Evolutionary conservation across 2,113 vertebrate genomes (phyloP), one percentile per base, ranked within the genome.

Genomic region (Lamprologus speciosus): DNA sequence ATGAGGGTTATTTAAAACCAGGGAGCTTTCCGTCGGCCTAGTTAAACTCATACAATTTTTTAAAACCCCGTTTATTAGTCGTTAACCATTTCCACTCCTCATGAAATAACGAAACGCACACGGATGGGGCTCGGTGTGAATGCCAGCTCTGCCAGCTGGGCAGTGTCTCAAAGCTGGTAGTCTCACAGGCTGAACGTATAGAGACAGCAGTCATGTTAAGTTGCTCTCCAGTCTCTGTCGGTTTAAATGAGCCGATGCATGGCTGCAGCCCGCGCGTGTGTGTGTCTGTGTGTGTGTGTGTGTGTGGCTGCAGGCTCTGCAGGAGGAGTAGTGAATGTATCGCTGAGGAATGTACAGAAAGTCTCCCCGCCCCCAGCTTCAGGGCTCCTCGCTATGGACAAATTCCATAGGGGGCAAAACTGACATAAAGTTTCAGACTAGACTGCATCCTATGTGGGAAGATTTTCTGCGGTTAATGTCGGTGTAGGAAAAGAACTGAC

Each of bases 311-410:
- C 58, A 65, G 83, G 40, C 57, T 87, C 85, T 81, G 85, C 90
- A 86, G 85, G 87, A 90, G 80, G 63, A 89, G 63, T 50, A 81
- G 89, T 94, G 93, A 94, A 95, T 94, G 93, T 95, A 94, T 95
- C 93, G 89, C 86, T 87, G 92, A 90, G 95, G 94, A 95, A 96
- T 94, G 95, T 95, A 94, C 95, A 96, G 91, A 95, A 95, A 86
- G 90, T 85, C 87, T 90, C 93, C 93, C 92, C 95, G 88, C 94
- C 95, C 93, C 88, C 89, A 90, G 79, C 82, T 33, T 17, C 89
- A 80, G 84, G 81, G 40, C 87, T 75, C 81, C 85, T 89, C 82
- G 78, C 89, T 84, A 89, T 91, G 90, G 92, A 93, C 87, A 87
- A 85, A 91, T 96, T 96, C 96, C 95, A 96, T 96, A 96, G 95